phyloP scores from a whole-genome alignment of 2,888 invertebrate species.

The Sisyra nigra region DNA sequence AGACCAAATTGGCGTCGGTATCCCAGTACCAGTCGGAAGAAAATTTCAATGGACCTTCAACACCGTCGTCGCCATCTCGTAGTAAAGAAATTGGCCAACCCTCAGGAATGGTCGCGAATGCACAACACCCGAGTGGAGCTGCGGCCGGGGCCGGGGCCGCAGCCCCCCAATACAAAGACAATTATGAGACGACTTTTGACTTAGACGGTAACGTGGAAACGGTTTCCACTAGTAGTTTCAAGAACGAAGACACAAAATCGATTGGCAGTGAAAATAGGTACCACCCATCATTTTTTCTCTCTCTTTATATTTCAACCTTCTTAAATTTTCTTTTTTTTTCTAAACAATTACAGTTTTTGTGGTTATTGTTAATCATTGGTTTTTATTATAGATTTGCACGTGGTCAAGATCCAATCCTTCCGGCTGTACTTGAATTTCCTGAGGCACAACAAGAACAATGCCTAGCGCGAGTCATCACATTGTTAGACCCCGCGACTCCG shows the following conservation, averaged over 20 bases:
- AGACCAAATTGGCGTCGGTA: too few species aligned
- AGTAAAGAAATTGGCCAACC: not conserved
- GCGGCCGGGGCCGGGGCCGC: constrained; percentile 25
- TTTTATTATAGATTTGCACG: constrained; percentile 33
- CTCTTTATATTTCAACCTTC: not conserved
- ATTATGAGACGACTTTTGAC: constrained; percentile 75
- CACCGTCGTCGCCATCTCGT: not conserved
- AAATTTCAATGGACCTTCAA: not conserved
- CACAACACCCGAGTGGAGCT: constrained; percentile 18
- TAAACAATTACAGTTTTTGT: too few species aligned
- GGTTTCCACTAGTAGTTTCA: constrained; percentile 70
- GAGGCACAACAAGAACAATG: constrained; percentile 91
- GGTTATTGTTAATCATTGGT: too few species aligned
- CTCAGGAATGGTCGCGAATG: too few species aligned
- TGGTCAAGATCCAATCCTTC: constrained; percentile 78
- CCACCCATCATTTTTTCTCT: constrained; percentile 15
- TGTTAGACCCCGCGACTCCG: constrained; percentile 65
- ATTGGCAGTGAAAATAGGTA: constrained; percentile 67
- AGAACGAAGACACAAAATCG: constrained; percentile 43
- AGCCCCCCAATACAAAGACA: constrained; percentile 32
- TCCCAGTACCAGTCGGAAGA: not conserved
- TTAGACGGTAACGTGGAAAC: constrained; percentile 86
- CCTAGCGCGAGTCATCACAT: constrained; percentile 71
- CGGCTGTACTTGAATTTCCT: constrained; percentile 87
- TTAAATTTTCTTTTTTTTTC: not conserved